Percentiles rank a stretch among this genome's conserved stretches.
phyloP scores from a whole-genome alignment of 2,797 vertebrate species.

The Acanthurus leucopareius region DNA sequence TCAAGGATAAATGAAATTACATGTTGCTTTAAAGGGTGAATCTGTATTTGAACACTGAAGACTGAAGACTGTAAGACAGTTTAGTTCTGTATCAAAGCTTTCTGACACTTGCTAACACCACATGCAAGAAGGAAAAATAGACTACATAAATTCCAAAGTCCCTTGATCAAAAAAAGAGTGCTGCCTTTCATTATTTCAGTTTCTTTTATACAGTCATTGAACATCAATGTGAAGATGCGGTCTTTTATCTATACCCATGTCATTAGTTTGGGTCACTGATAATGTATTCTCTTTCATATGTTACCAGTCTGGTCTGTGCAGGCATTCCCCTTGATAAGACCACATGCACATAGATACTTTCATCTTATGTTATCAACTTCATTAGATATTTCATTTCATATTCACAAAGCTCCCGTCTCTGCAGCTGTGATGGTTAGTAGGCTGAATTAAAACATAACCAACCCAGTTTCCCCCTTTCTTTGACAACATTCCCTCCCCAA shows the following conservation, averaged over 20 bases:
- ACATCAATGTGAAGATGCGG: conserved; percentile 38
- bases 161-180: conserved; percentile 17
- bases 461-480: conserved; percentile 14
- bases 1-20: neutral
- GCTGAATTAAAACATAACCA: conserved; percentile 14
- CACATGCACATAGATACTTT: conserved; percentile 42
- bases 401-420: conserved; percentile 44
- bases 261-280: conserved; percentile 65
- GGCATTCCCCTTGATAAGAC: conserved; percentile 53
- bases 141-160: neutral
- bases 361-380: conserved; percentile 49
- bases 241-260: conserved; percentile 65
- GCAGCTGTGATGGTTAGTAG: conserved; percentile 24
- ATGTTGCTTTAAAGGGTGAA: neutral
- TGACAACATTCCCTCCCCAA: neutral
- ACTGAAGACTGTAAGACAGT: neutral
- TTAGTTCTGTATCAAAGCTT: conserved; percentile 2
- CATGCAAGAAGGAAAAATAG: conserved; percentile 6
- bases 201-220: conserved; percentile 25
- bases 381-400: conserved; percentile 66
- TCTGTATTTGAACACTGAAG: neutral
- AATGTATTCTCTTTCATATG: conserved; percentile 74
- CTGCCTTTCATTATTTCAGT: conserved; percentile 10
- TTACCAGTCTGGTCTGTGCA: conserved; percentile 38
- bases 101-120: neutral